Base-by-base conservation (phyloP, 2,888 invertebrate genomes). In the Chaetogeoica ovagalla region DNA sequence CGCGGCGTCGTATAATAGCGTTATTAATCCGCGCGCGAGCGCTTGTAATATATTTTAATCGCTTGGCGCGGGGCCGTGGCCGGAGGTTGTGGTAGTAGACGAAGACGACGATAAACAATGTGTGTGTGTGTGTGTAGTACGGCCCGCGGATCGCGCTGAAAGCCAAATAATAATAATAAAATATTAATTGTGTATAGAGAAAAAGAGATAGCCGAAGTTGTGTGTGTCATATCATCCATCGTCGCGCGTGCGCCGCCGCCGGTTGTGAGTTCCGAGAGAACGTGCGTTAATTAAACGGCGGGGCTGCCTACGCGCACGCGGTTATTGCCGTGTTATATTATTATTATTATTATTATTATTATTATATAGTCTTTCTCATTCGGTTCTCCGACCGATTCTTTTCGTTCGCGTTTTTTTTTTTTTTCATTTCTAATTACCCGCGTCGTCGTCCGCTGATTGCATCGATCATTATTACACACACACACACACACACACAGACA, bases 381-480 rank as follows among this genome's bases (percentile, higher is more conserved):
- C 43, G 43, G 9, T 43, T 65, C n/a, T 17, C 60, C 9, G 21
- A 37, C n/a, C 39, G 71, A 71, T 62, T 72, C 60, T 30, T 62
- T 62, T 62, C 48, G 43, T 62, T 62, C 6, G 9, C 15, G 59
- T 43, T 59, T 43, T 9, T n/a, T 30, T 30, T 30, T 30, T 30
- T 30, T 30, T 4, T 30, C 30, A 30, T 63, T 65, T 74, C 73
- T 74, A 55, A 77, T 77, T 77, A 69, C 60, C 57, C 43, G 21
- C 43, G 21, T 52, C 5, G 23, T 21, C 63, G 19, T 23, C 60
- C 43, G 59, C 60, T 69, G 69, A 69, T 69, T 69, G n/a, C 69
- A 69, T 69, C 77, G 77, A 77, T 77, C 77, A 69, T 77, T 77
- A n/a, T n/a, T n/a, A n/a, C n/a, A n/a, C n/a, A n/a, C n/a, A n/a